Conservation (phyloP, 2,888 invertebrate species). For the Drosophila longiperda region DNA sequence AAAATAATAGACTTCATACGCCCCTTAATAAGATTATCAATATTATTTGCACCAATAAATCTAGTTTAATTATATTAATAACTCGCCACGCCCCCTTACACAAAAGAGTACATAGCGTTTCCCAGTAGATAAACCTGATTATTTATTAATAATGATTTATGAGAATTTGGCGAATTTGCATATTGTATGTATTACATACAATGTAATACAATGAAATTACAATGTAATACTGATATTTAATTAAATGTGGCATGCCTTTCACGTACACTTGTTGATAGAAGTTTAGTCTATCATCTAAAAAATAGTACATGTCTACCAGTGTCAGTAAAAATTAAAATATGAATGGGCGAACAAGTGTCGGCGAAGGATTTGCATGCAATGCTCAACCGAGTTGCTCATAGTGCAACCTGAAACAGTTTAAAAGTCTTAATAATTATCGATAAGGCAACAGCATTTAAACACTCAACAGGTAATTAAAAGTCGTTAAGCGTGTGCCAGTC, state of each 20-base stretch:
- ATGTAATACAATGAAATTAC: no score
- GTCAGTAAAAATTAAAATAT: neutral
- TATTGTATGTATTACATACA: no score
- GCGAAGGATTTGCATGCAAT: constrained; percentile 20
- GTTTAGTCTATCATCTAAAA: neutral
- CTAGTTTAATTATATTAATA: neutral
- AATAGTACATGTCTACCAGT: neutral
- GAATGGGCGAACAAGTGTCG: neutral
- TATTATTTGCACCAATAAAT: neutral
- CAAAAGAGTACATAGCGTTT: neutral
- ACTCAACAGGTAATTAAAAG: constrained; percentile 41
- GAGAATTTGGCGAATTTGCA: no score
- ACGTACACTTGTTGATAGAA: neutral
- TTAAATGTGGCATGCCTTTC: no score
- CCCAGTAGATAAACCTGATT: neutral
- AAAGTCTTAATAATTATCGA: constrained; percentile 69
- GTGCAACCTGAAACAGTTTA: constrained; percentile 42
- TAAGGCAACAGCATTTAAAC: constrained; percentile 46
- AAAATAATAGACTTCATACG: neutral
- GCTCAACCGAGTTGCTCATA: constrained; percentile 20
- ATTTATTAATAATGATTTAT: neutral
- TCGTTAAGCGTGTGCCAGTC: constrained; percentile 40
- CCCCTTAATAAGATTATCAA: neutral
- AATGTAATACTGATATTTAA: no score
- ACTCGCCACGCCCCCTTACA: neutral